Percentiles rank a stretch among this genome's conserved stretches.
Evolutionary conservation across 2,797 vertebrate genomes (phyloP).

Genomic region (Sebastes steindachneri): DNA sequence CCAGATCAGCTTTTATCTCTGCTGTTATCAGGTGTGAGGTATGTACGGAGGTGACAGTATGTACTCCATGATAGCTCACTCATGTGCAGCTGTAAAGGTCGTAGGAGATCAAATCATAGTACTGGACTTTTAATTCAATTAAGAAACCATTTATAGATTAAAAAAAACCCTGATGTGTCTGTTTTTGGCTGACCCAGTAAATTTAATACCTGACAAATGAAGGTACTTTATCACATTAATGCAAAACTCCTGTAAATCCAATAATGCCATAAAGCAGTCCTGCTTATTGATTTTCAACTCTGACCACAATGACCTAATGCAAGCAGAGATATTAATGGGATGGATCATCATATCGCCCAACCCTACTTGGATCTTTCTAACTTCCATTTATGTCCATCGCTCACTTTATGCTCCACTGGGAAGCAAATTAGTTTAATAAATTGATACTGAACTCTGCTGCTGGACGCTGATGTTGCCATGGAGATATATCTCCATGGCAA

Average conservation of each 20-base stretch:
- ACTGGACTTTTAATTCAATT: not conserved
- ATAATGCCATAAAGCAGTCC: not conserved
- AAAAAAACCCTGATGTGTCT: not conserved
- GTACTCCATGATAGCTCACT: not conserved
- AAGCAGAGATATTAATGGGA: not conserved
- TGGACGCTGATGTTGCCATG: too few relatives aligned
- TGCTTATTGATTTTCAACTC: constrained; percentile 24
- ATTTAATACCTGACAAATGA: not conserved
- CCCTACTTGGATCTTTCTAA: too few relatives aligned
- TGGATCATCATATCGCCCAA: not conserved
- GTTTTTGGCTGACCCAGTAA: not conserved
- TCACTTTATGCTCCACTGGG: too few relatives aligned
- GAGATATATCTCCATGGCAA: too few relatives aligned
- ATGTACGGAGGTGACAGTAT: constrained; percentile 36
- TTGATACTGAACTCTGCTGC: too few relatives aligned
- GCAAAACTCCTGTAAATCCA: not conserved
- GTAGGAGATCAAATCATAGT: too few relatives aligned
- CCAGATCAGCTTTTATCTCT: constrained; percentile 34
- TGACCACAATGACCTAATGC: not conserved
- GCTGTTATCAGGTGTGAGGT: constrained; percentile 54
- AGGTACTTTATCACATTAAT: constrained; percentile 18
- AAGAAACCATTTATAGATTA: not conserved
- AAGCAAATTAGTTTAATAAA: too few relatives aligned
- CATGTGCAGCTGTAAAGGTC: not conserved
- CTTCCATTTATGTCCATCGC: too few relatives aligned